Conservation (phyloP, 2,113 vertebrate species). For the Hippocampus comes region DNA sequence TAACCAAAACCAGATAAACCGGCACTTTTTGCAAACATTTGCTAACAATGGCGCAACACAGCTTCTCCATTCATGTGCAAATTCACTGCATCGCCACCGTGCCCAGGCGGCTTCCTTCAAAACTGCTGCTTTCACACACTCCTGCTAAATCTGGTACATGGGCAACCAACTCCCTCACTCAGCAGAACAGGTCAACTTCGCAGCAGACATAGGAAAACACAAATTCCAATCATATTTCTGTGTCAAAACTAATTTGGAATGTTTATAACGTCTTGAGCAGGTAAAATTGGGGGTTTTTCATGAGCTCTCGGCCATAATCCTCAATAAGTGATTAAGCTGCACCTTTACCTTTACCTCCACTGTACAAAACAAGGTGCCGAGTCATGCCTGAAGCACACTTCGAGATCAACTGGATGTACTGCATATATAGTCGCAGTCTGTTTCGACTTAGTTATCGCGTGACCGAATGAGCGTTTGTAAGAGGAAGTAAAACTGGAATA, state of each 20-base stretch:
- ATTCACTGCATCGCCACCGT: neutral
- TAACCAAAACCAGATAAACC: neutral
- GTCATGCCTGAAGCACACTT: constrained; percentile 19
- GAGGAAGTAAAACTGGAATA: constrained; percentile 53
- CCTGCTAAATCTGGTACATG: neutral
- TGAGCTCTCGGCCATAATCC: neutral
- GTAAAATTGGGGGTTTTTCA: neutral
- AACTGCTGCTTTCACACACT: neutral
- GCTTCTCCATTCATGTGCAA: neutral
- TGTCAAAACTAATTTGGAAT: neutral
- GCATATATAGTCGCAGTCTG: neutral
- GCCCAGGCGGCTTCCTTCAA: neutral
- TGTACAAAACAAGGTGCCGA: constrained; percentile 10
- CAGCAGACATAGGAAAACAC: too few relatives aligned
- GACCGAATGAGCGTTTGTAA: constrained; percentile 16
- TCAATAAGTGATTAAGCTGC: neutral
- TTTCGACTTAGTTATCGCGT: constrained; percentile 44
- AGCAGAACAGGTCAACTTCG: too few relatives aligned
- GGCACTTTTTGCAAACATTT: neutral
- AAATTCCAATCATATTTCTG: too few relatives aligned
- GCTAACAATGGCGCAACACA: neutral
- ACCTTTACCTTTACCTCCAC: neutral
- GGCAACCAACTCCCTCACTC: too few relatives aligned
- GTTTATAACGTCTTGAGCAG: neutral
- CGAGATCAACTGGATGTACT: constrained; percentile 6